Conservation (phyloP, 2,888 invertebrate species). For the Drosophila melanosoma region DNA sequence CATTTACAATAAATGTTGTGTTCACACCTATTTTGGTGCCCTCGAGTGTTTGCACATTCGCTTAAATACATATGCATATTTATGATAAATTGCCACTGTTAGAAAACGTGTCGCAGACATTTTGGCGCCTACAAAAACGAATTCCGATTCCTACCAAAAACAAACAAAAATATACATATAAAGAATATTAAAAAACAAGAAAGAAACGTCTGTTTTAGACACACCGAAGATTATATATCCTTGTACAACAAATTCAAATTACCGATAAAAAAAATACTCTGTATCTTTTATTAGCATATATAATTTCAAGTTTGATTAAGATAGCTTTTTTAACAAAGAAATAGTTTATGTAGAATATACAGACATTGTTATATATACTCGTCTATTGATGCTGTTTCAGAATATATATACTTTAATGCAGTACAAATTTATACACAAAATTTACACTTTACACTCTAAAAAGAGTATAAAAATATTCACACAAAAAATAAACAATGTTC, state of each 20-base stretch:
- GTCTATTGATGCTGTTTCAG: background rate
- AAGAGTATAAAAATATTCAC: background rate
- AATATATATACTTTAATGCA: background rate
- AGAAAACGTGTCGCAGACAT: constrained; percentile 74
- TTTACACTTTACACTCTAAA: background rate
- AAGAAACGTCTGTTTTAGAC: background rate
- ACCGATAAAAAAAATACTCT: background rate
- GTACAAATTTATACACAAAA: background rate
- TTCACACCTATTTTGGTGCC: background rate
- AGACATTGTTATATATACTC: background rate
- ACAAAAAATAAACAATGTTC: constrained; percentile 5
- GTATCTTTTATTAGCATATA: background rate
- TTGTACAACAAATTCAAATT: background rate
- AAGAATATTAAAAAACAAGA: constrained; percentile 8
- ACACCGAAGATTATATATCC: background rate
- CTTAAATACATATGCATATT: constrained; percentile 58
- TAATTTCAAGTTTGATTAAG: background rate
- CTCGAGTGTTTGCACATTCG: background rate
- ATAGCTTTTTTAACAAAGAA: background rate
- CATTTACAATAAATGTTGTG: background rate
- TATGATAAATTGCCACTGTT: constrained; percentile 74
- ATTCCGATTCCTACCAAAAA: constrained; percentile 25
- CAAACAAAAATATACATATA: constrained; percentile 7
- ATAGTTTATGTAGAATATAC: background rate
- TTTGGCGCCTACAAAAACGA: constrained; percentile 65